phyloP scores from a whole-genome alignment of 1,140 invertebrate genomes.

The Tribolium castaneum region DNA sequence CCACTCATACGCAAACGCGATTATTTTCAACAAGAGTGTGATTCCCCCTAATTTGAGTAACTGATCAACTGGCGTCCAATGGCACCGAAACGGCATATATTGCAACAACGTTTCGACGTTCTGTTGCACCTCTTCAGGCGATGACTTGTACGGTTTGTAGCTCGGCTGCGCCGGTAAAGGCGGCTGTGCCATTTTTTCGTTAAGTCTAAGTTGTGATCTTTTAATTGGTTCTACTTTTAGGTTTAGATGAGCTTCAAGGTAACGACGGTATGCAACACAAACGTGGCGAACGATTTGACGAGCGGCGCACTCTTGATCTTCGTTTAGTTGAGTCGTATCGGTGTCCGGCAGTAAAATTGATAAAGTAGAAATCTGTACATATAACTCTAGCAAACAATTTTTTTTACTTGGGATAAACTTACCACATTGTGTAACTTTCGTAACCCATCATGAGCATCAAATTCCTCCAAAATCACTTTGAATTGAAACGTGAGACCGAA shows the following conservation, averaged over 20 bases:
- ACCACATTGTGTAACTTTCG: constrained; percentile 94
- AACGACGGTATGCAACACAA: constrained; percentile 88
- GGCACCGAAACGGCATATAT: constrained; percentile 77
- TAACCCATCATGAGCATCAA: constrained; percentile 90
- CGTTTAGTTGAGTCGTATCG: constrained; percentile 75
- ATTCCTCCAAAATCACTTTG: constrained; percentile 89
- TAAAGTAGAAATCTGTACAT: constrained; percentile 81
- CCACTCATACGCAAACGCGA: constrained; percentile 92
- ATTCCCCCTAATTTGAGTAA: constrained; percentile 87
- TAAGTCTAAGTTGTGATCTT: constrained; percentile 57
- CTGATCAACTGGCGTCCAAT: constrained; percentile 90
- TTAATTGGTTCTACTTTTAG: constrained; percentile 85
- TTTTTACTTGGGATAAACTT: constrained; percentile 56
- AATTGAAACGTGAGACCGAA: constrained; percentile 95
- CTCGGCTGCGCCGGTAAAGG: constrained; percentile 67
- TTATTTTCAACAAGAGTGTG: constrained; percentile 84
- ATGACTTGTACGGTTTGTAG: constrained; percentile 79
- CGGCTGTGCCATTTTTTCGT: constrained; percentile 62
- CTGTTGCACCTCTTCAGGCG: constrained; percentile 83
- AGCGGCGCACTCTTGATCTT: constrained; percentile 92
- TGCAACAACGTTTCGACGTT: constrained; percentile 86
- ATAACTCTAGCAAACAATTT: constrained; percentile 27
- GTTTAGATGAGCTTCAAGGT: constrained; percentile 92
- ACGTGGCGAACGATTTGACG: constrained; percentile 95
- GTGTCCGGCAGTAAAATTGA: constrained; percentile 80